Evolutionary conservation across 2,113 vertebrate genomes (phyloP), one percentile per base, ranked within the genome.

Genomic region (Bufo gargarizans): DNA sequence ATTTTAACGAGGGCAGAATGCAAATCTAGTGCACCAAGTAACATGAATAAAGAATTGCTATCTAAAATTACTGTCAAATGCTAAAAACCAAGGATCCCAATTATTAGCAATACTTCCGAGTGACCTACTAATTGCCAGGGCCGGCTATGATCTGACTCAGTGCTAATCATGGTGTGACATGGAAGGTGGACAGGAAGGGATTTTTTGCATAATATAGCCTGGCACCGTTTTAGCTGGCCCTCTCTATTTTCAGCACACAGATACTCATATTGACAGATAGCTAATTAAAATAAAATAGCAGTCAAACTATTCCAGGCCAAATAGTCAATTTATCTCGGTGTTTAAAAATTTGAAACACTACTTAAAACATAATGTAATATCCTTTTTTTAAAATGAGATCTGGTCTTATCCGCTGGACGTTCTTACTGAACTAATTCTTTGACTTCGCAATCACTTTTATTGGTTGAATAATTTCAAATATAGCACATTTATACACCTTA

Each of bases 221-320:
- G 69, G 19, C 43, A 19, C 59, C 4, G 10, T 77, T 82, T 49
- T 83, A 16, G 49, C 69, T 83, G 72, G 20, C 45, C 33, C 69
- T 45, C 13, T 78, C 43, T 81, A 22, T 45, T 77, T 85, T 55
- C 53, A 72, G 16, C 33, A 82, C 49, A 77, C 19, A 77, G 71
- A 82, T 83, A 84, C 71, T 84, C 56, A 58, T 84, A 77, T 88
- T 76, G 87, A 88, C 87, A 88, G 80, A 77, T 83, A 43, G 58
- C 81, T 88, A 88, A 88, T 88, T 84, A 88, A 88, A 88, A 61
- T 77, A 45, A 88, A 77, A 88, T 67, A 88, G 19, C 69, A 83
- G 56, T 49, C 13, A 53, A 65, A 61, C 56, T 33, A n/a, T 77
- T 63, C 22, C 59, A 43, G 69, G 55, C 67, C 43, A 22, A 50